Evolutionary conservation across 1,140 invertebrate species (phyloP).

Genomic region (Antheraea pernyi): DNA sequence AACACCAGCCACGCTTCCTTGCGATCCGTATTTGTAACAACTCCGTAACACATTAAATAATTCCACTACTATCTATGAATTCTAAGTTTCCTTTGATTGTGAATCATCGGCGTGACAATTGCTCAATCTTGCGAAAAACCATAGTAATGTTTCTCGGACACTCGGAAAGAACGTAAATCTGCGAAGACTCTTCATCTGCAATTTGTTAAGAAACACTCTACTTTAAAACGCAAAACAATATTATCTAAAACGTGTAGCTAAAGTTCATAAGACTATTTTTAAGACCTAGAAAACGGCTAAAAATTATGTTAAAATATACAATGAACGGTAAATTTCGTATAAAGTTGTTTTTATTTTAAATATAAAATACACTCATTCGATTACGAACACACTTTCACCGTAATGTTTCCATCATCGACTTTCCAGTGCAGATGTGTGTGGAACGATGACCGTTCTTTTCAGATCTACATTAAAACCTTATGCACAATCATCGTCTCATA

Average conservation of each 20-base stretch:
- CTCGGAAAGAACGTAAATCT: too few species aligned
- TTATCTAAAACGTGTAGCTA: too few species aligned
- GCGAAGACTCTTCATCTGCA: too few species aligned
- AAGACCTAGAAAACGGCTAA: too few species aligned
- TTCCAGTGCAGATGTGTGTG: conserved; percentile 9
- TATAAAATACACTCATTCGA: conserved; percentile 10
- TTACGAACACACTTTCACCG: conserved; percentile 10
- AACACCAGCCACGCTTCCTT: neutral
- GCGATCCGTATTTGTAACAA: neutral
- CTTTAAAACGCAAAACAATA: too few species aligned
- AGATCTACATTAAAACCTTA: conserved; percentile 12
- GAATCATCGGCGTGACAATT: neutral
- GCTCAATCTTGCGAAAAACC: too few species aligned
- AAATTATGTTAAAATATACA: conserved; percentile 1
- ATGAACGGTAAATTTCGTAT: neutral
- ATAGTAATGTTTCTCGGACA: too few species aligned
- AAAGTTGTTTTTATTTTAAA: neutral
- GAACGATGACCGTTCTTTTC: conserved; percentile 9
- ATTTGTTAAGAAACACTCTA: too few species aligned
- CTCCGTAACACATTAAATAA: neutral
- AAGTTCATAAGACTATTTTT: too few species aligned
- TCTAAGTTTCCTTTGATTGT: neutral
- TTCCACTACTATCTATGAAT: neutral
- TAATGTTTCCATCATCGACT: conserved; percentile 16
- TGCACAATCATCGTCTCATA: conserved; percentile 13